These are phyloP conservation scores for Lepidocyrtoides sp. DNA, from an alignment of 2,888 invertebrate genomes.

Conservation along the genomic window DNA sequence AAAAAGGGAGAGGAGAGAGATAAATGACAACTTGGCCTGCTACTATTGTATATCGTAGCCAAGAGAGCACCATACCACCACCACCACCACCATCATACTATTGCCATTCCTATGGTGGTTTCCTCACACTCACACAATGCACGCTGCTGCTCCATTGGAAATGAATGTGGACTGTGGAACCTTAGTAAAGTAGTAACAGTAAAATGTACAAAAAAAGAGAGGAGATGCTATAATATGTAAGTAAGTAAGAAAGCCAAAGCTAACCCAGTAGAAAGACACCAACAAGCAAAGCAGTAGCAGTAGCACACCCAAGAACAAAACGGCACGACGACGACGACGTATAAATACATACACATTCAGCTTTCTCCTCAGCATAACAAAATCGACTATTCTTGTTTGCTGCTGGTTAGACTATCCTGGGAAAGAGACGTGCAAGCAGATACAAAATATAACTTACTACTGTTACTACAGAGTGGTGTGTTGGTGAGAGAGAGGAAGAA, in stretches of 20 bases:
- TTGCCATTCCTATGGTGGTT: conserved; percentile 45
- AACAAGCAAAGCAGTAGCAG: not conserved
- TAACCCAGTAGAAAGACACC: too few relatives aligned
- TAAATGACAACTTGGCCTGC: conserved; percentile 60
- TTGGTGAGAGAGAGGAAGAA: not conserved
- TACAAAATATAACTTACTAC: not conserved
- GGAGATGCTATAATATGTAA: too few relatives aligned
- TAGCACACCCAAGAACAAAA: conserved; percentile 32
- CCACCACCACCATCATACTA: not conserved
- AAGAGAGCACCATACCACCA: conserved; percentile 17
- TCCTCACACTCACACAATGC: conserved; percentile 35
- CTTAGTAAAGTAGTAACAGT: too few relatives aligned
- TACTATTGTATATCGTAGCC: conserved; percentile 52
- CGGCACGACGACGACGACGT: conserved; percentile 2
- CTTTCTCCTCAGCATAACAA: conserved; percentile 28
- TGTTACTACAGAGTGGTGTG: not conserved
- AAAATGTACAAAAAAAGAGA: not conserved
- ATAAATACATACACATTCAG: conserved; percentile 33
- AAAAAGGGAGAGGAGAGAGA: not conserved
- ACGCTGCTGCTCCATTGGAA: conserved; percentile 13
- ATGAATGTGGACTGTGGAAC: not conserved
- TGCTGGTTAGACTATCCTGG: conserved; percentile 45
- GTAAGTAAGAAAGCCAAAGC: too few relatives aligned
- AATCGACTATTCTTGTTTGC: conserved; percentile 3
- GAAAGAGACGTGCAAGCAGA: not conserved